Conservation (phyloP, 2,113 vertebrate species). For the Prochilodus magdalenae region DNA sequence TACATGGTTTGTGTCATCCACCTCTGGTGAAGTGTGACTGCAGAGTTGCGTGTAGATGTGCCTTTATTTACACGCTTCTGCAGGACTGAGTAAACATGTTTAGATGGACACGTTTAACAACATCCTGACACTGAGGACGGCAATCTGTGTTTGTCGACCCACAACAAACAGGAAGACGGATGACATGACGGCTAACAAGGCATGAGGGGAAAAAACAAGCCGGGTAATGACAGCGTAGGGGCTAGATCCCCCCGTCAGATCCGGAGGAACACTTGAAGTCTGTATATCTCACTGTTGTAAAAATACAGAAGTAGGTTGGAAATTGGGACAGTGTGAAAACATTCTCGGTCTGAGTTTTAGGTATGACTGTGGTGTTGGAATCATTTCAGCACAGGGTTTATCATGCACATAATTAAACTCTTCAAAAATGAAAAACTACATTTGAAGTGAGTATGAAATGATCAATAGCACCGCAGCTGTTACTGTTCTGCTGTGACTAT, state of each 20-base stretch:
- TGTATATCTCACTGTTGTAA: neutral
- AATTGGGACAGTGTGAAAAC: no score
- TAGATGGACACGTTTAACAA: neutral
- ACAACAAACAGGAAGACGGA: neutral
- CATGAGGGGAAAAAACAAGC: neutral
- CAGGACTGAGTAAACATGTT: neutral
- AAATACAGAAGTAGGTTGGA: neutral
- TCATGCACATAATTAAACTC: no score
- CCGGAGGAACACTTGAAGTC: neutral
- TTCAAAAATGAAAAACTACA: no score
- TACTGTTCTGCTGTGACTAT: no score
- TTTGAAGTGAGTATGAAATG: no score
- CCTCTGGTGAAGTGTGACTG: no score
- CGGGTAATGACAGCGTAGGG: neutral
- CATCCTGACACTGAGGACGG: neutral
- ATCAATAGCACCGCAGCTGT: no score
- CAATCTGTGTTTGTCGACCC: neutral
- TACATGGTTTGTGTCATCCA: no score
- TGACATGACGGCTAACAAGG: conserved; percentile 10
- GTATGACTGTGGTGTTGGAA: no score
- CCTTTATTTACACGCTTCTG: neutral
- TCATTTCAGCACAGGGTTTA: no score
- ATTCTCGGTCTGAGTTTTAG: no score
- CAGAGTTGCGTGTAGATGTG: neutral
- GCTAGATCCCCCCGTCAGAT: neutral